Base-by-base conservation (phyloP, 2,113 vertebrate species). In the Dasyurus viverrinus region DNA sequence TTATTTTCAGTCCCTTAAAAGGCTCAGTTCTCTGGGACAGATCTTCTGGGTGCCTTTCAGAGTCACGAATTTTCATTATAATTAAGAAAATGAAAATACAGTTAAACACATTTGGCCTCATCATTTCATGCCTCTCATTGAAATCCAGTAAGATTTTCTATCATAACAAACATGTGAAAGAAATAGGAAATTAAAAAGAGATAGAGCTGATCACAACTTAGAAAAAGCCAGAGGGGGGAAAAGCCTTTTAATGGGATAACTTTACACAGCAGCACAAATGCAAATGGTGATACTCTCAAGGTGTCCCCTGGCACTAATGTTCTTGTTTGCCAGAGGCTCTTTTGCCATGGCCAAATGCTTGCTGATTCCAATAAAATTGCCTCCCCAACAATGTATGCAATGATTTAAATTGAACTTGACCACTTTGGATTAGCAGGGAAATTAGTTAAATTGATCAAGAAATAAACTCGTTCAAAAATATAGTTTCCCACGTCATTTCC, bases 311-410 rank as follows among this genome's bases (percentile, higher is more conserved):
- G n/a, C 91, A 97, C 89, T 93, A 97, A 94, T 93, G 92, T 95
- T 96, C 46, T 68, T 90, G 4, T 95, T 96, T 98, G 93, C 84
- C 95, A 98, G 95, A 97, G 97, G 91, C 93, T 95, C 96, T 84
- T 95, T 97, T 48, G 23, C 92, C 9, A 53, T 96, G 95, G 92
- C 92, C 96, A 98, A 98, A 96, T 91, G 95, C 91, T 97, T 97
- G 94, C 95, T 98, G 96, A 98, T 98, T 98, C 97, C 97, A 97
- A 96, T 96, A 97, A 97, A 98, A 98, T 93, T 93, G 96, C n/a
- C 57, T 97, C n/a, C 92, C 93, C 92, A 97, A 97, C 90, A 95
- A 97, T 96, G 98, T 11, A 0, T 91, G 91, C n/a, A 97, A 97
- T 95, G 92, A 97, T 98, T 97, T 98, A 98, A 98, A 98, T 89